Percentiles rank a stretch among this genome's conserved stretches.
phyloP scores from a whole-genome alignment of 2,113 vertebrate genomes.

The Carassius carassius region DNA sequence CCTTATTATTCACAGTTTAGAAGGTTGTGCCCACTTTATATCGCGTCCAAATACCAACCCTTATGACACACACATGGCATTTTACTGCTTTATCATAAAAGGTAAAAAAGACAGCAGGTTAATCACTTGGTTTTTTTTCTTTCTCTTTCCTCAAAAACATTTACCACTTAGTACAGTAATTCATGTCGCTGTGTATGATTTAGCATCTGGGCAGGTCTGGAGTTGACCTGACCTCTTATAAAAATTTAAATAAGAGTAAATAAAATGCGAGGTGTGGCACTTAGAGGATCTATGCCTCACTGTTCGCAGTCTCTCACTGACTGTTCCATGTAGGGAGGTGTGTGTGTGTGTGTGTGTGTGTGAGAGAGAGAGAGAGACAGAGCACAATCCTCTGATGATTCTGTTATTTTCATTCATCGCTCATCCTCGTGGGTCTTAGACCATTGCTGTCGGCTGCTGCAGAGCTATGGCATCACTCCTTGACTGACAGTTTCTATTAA shows the following conservation, averaged over 20 bases:
- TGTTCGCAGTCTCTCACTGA: not conserved
- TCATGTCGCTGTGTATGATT: not conserved
- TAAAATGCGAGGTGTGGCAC: slow-evolving; percentile 4
- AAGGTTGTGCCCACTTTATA: not conserved
- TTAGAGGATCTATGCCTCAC: not conserved
- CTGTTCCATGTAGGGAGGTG: not conserved
- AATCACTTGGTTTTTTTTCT: not conserved
- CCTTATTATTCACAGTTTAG: not conserved
- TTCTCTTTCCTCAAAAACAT: not conserved
- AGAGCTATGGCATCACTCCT: slow-evolving; percentile 12
- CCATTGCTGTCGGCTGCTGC: slow-evolving; percentile 7
- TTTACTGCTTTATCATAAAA: not conserved
- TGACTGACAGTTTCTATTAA: slow-evolving; percentile 55
- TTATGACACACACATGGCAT: not conserved
- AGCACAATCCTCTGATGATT: slow-evolving; percentile 16
- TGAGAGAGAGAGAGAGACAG: not conserved
- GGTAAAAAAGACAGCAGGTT: not conserved
- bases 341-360: not conserved
- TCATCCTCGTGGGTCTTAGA: slow-evolving; percentile 13
- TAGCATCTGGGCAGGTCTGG: not conserved
- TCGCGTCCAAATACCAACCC: not conserved
- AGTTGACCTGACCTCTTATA: slow-evolving; percentile 14
- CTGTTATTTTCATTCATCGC: slow-evolving; percentile 29
- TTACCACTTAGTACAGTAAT: not conserved
- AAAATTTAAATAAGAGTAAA: slow-evolving; percentile 19